Evolutionary conservation across 2,888 invertebrate genomes (phyloP), one percentile per base, ranked within the genome.

Genomic region (Trichogramma dendrolimi): DNA sequence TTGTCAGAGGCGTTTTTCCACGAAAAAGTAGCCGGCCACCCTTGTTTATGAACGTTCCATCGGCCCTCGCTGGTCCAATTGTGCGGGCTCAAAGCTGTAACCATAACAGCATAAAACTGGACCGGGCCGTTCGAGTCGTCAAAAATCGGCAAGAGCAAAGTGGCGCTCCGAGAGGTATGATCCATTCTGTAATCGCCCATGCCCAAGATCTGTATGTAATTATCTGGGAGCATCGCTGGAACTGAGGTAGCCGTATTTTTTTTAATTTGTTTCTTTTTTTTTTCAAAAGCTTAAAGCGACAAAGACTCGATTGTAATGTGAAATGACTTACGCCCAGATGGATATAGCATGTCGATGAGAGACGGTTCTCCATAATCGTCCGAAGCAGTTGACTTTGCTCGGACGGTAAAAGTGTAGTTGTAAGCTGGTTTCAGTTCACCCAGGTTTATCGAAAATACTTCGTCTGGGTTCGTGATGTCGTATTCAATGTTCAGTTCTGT

Each of bases 81-180:
- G 52, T 71, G 72, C 47, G 67, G 64, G 6, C 71, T 69, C 11
- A 54, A 46, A 64, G 69, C 71, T 6, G 78, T 68, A 38, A 79
- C 73, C 61, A 77, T 76, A 27, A 79, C 69, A 6, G 77, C 71
- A 61, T 78, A 78, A 62, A 70, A 74, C 49, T 65, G 66, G 8
- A 78, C 71, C 4, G 71, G 64, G 4, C 78, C 78, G 53, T 71
- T 71, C 6, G 61, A 64, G 11, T 71, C 63, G 3, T 69, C 67
- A 65, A 79, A 78, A 43, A 78, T 48, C 4, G 78, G 78, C 39
- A 79, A 66, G 47, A 78, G 67, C 54, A 78, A 61, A 4, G 69
- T 58, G 1, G 72, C 74, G 0, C 76, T 69, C 7, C 72, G 69
- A 49, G 74, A 72, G 6, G 75, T 72, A 63, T 71, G 71, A 10